Conservation (phyloP, 2,888 invertebrate genomes). For the Clistopyga incitator region DNA sequence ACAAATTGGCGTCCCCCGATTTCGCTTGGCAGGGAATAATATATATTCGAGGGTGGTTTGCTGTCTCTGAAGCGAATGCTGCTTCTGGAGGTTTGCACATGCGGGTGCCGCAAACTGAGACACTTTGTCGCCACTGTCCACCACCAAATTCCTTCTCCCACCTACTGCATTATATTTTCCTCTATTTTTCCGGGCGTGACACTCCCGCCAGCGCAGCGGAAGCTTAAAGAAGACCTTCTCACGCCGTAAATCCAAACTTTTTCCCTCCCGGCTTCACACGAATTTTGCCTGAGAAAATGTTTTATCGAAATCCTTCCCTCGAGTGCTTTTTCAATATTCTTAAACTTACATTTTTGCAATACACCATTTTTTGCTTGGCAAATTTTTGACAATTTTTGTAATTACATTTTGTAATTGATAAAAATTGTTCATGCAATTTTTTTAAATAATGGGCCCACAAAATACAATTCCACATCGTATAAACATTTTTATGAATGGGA, state of each 20-base stretch:
- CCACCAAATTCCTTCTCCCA: slow-evolving; percentile 22
- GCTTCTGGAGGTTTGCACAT: slow-evolving; percentile 26
- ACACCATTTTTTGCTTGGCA: not conserved
- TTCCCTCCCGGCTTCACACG: not conserved
- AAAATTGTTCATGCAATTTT: too few relatives aligned
- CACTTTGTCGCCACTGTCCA: slow-evolving; percentile 43
- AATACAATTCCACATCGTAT: too few relatives aligned
- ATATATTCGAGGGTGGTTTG: slow-evolving; percentile 47
- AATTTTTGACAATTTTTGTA: too few relatives aligned
- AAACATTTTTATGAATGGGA: too few relatives aligned
- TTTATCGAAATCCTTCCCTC: not conserved
- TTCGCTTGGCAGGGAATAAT: slow-evolving; percentile 66
- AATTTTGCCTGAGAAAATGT: not conserved
- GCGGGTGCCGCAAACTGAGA: slow-evolving; percentile 48
- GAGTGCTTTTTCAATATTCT: not conserved
- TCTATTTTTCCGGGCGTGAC: slow-evolving; percentile 25
- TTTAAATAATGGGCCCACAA: too few relatives aligned
- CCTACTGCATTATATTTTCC: slow-evolving; percentile 4
- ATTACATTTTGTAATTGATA: too few relatives aligned
- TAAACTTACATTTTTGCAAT: not conserved
- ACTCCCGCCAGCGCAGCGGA: slow-evolving; percentile 1
- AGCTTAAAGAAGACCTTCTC: slow-evolving; percentile 9
- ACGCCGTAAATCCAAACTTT: not conserved
- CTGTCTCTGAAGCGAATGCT: slow-evolving; percentile 19
- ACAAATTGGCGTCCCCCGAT: slow-evolving; percentile 70